phyloP scores from a whole-genome alignment of 2,888 invertebrate genomes.

The Timema podura region DNA sequence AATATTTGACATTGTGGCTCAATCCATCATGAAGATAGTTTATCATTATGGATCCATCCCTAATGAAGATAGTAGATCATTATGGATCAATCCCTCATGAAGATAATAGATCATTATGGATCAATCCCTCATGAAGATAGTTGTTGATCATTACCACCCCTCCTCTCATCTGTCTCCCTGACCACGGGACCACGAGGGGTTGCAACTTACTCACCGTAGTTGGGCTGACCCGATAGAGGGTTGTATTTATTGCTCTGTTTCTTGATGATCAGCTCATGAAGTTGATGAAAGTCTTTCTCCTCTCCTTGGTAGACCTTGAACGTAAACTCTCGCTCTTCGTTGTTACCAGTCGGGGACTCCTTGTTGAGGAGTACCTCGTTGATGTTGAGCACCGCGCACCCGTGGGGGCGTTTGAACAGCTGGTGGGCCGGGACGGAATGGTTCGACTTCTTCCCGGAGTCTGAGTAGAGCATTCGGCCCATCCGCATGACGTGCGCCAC shows the following conservation, averaged over 20 bases:
- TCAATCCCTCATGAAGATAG: too few relatives aligned
- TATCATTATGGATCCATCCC: too few relatives aligned
- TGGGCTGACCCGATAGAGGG: slow-evolving; percentile 74
- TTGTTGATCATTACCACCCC: too few relatives aligned
- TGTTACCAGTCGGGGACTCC: slow-evolving; percentile 23
- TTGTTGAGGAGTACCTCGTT: slow-evolving; percentile 48
- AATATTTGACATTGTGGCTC: too few relatives aligned
- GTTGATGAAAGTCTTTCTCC: slow-evolving; percentile 65
- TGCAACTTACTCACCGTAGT: slow-evolving; percentile 72
- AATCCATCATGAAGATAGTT: too few relatives aligned
- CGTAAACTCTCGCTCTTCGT: slow-evolving; percentile 59
- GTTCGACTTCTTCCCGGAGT: slow-evolving; percentile 52
- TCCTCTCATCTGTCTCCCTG: too few relatives aligned
- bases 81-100: too few relatives aligned
- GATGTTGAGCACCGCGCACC: slow-evolving; percentile 77
- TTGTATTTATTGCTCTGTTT: slow-evolving; percentile 81
- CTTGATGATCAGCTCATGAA: slow-evolving; percentile 57
- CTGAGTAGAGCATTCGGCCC: slow-evolving; percentile 74
- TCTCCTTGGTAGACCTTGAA: slow-evolving; percentile 81
- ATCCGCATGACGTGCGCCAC: slow-evolving; percentile 88
- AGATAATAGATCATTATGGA: too few relatives aligned
- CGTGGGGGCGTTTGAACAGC: slow-evolving; percentile 64
- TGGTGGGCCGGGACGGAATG: slow-evolving; percentile 27
- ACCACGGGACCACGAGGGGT: too few relatives aligned
- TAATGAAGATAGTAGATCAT: too few relatives aligned